Evolutionary conservation across 2,113 vertebrate genomes (phyloP).

Genomic region (Trematomus loennbergii): DNA sequence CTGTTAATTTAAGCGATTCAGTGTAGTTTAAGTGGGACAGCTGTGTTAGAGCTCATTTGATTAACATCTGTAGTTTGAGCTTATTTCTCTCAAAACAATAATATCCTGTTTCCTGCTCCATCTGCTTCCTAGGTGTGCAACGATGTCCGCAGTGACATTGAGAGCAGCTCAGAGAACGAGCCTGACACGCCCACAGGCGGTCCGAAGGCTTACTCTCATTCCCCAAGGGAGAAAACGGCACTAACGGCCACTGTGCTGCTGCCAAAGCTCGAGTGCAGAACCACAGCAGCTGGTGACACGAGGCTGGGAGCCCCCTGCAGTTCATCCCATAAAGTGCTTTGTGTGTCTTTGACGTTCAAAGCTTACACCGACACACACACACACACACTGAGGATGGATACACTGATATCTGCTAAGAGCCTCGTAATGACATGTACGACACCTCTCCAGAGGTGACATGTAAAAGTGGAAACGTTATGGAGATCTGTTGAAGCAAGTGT

Average conservation of each 20-base stretch:
- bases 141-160: slow-evolving; percentile 96
- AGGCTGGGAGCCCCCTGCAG: slow-evolving; percentile 43
- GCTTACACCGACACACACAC: not conserved
- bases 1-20: not conserved
- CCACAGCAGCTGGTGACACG: slow-evolving; percentile 72
- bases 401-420: slow-evolving; percentile 29
- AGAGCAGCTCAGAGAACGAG: slow-evolving; percentile 97
- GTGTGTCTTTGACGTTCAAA: slow-evolving; percentile 11
- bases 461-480: slow-evolving; percentile 16
- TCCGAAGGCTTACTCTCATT: slow-evolving; percentile 67
- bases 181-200: slow-evolving; percentile 59
- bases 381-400: not conserved
- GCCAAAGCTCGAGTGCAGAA: slow-evolving; percentile 83
- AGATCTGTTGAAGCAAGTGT: slow-evolving; percentile 30
- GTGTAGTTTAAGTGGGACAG: not conserved
- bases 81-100: not conserved
- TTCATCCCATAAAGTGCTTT: slow-evolving; percentile 16
- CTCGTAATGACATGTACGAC: not conserved
- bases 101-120: not conserved
- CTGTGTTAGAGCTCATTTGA: not conserved
- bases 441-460: not conserved
- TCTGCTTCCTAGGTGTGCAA: slow-evolving; percentile 87
- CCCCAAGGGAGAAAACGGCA: slow-evolving; percentile 88
- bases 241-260: slow-evolving; percentile 87
- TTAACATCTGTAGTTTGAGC: not conserved